Evolutionary conservation across 2,113 vertebrate genomes (phyloP).

Genomic region (Aix galericulata): DNA sequence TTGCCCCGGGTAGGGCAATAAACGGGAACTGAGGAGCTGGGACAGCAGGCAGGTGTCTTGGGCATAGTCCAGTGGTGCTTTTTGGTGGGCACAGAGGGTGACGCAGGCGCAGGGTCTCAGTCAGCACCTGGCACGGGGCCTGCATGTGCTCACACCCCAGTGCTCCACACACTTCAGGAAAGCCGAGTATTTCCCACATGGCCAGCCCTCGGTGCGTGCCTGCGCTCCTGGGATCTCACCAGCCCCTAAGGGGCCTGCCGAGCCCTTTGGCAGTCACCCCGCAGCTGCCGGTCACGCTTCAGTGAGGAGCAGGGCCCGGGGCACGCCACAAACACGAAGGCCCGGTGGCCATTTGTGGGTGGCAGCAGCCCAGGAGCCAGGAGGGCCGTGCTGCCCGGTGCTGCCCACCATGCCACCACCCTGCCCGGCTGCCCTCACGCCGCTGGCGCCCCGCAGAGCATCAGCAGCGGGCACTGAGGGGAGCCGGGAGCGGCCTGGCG

Average conservation of each 20-base stretch:
- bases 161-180: no score
- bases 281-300: not conserved
- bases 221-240: not conserved
- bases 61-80: not conserved
- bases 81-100: not conserved
- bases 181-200: not conserved
- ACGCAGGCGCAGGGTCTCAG: accelerated
- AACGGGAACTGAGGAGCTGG: not conserved
- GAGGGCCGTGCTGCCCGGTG: not conserved
- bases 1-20: not conserved
- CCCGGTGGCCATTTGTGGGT: not conserved
- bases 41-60: no score
- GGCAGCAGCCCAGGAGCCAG: not conserved
- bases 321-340: no score
- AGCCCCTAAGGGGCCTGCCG: not conserved
- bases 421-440: not conserved
- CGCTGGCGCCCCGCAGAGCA: not conserved
- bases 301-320: not conserved
- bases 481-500: not conserved
- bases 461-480: not conserved
- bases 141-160: not conserved
- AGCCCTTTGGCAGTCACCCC: no score
- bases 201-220: not conserved
- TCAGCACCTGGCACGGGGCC: not conserved
- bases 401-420: not conserved